Evolutionary conservation across 2,797 vertebrate genomes (phyloP), one percentile per base, ranked within the genome.

Genomic region (Oophaga sylvatica): DNA sequence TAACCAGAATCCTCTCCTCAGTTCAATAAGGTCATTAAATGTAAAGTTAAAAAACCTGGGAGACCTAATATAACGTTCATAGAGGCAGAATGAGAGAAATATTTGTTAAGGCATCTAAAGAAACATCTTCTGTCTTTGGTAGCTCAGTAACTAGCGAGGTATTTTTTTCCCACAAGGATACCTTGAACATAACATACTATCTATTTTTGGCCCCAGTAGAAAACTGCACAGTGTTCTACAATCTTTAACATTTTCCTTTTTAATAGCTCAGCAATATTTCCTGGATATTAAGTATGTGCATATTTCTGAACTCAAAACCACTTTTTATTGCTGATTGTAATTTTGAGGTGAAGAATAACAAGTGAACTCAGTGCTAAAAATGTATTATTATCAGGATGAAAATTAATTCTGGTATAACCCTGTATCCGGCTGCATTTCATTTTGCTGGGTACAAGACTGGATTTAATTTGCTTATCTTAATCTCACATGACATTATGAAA

Each of bases 401-500:
- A 83, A 31, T 10, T 53, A 83, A 86, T 86, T 86, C n/a, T n/a
- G 9, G 10, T 12, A 20, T 68, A 88, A 75, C 63, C 60, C 45
- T 79, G 63, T 89, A 82, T 83, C 73, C 60, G 75, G 48, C 63
- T 79, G 41, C 81, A 87, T 86, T 35, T 84, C 86, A 81, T 81
- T 89, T 67, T 26, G 9, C 31, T 81, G 17, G 2, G 89, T 83
- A 70, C 35, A 86, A 90, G 75, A 48, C 5, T 35, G 76, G 76
- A 22, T 88, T 92, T 88, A 90, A 90, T 91, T 88, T 92, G 87
- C 63, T 86, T 87, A 29, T 89, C 86, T 91, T 89, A 90, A 87
- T 90, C 85, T 90, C 89, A 22, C 59, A 87, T 91, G 92, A 87
- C 59, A 85, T 90, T 90, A 92, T 79, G 84, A 92, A 91, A 91